Evolutionary conservation across 2,888 invertebrate species (phyloP), one percentile per base, ranked within the genome.

Genomic region (Rhagophthalmus giganteus): DNA sequence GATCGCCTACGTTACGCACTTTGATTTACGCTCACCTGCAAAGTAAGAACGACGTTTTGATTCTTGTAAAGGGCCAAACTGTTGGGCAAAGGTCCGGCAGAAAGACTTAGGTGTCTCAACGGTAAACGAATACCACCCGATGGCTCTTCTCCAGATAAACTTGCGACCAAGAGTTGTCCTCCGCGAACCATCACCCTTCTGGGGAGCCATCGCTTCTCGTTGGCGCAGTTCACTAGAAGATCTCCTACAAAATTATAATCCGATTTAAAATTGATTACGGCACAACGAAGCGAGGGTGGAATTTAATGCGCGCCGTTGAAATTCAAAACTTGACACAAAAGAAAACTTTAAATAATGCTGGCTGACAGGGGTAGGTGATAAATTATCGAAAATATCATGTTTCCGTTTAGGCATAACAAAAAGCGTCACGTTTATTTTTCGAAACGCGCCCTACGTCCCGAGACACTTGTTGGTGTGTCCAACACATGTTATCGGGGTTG

Each of bases 111-210:
- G 46, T 71, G 71, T 35, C 76, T 63, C 32, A 76, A 60, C 0
- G 75, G 74, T 34, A 76, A 54, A 32, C 72, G 62, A 14, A 71
- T 28, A n/a, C 54, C 44, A 8, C 59, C 57, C 14, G 55, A 38
- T 13, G 55, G 15, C 30, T 54, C 55, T 9, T 61, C 63, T 11
- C 49, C 52, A 32, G 55, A 45, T 20, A 52, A 55, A 10, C 62
- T 57, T 12, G 67, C 68, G 73, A 82, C 78, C 70, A 79, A 75
- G 66, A 77, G 72, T 54, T 72, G 67, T 11, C 70, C 68, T 73
- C 80, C 79, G 74, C 79, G 79, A 69, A 82, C 78, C 71, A 78
- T 77, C 63, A 79, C 75, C 74, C 79, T 78, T 73, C 81, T 76
- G 69, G 79, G 80, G 76, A 79, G 72, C 79, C 80, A 79, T 68